phyloP scores from a whole-genome alignment of 2,888 invertebrate genomes.

The Temnothorax unifasciatus region DNA sequence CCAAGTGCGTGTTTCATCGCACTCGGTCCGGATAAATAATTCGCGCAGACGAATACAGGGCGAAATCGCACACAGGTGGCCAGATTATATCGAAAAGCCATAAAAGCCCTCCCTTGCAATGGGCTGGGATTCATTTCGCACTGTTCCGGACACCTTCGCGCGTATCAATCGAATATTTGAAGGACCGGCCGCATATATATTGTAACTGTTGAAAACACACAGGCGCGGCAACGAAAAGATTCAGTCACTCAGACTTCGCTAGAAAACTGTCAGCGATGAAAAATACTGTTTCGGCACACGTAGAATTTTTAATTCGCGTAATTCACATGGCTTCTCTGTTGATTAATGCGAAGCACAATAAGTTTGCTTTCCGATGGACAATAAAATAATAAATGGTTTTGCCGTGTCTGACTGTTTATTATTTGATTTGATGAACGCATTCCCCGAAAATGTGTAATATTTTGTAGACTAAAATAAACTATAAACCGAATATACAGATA shows the following conservation, averaged over 20 bases:
- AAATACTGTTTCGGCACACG: constrained; percentile 4
- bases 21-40: constrained; percentile 34
- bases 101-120: constrained; percentile 31
- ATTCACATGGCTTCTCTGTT: background rate
- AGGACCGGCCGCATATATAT: background rate
- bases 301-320: constrained; percentile 29
- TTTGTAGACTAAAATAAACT: background rate
- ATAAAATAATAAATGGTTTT: constrained; percentile 3
- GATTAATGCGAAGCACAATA: constrained; percentile 3
- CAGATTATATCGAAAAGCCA: constrained; percentile 42
- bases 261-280: background rate
- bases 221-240: background rate
- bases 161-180: constrained; percentile 42
- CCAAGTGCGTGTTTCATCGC: constrained; percentile 52
- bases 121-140: constrained; percentile 39
- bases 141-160: constrained; percentile 25
- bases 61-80: constrained; percentile 42
- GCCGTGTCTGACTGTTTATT: background rate
- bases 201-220: background rate
- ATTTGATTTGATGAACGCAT: background rate
- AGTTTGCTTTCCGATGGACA: background rate
- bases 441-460: background rate
- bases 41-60: constrained; percentile 23
- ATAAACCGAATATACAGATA: background rate
- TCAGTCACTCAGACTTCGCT: background rate